phyloP scores from a whole-genome alignment of 2,888 invertebrate species.

The Tethea ocularis region DNA sequence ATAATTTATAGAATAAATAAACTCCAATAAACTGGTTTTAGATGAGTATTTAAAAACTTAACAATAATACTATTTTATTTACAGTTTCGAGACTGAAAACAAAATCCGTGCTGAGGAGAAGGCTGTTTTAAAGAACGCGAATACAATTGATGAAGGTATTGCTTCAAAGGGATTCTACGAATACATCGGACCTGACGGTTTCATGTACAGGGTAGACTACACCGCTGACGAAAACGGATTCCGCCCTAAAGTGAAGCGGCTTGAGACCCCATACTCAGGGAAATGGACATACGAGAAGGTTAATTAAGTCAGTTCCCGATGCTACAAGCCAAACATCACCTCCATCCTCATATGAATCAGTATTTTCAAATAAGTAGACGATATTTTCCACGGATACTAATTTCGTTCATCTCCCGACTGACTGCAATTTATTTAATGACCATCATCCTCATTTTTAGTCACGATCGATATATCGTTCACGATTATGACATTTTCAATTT shows the following conservation, averaged over 20 bases:
- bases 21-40: conserved; percentile 14
- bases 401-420: conserved; percentile 38
- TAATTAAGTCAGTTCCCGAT: conserved; percentile 44
- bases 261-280: conserved; percentile 78
- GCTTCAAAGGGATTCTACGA: conserved; percentile 80
- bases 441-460: conserved; percentile 44
- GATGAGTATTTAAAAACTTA: background rate
- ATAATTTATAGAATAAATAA: conserved; percentile 17
- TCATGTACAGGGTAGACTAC: conserved; percentile 80
- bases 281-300: conserved; percentile 78
- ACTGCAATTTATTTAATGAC: conserved; percentile 46
- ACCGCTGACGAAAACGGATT: conserved; percentile 81
- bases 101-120: conserved; percentile 81
- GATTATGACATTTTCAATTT: conserved; percentile 63
- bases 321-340: conserved; percentile 24
- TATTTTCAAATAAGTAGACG: conserved; percentile 68
- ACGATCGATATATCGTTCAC: conserved; percentile 56
- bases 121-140: conserved; percentile 77
- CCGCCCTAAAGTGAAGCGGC: conserved; percentile 72
- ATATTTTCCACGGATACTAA: conserved; percentile 23
- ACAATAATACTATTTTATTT: conserved; percentile 26
- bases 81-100: conserved; percentile 81
- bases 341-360: conserved; percentile 62
- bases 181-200: conserved; percentile 81
- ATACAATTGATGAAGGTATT: conserved; percentile 77